Base-by-base conservation (phyloP, 2,113 vertebrate genomes). In the Corydoras sp. region DNA sequence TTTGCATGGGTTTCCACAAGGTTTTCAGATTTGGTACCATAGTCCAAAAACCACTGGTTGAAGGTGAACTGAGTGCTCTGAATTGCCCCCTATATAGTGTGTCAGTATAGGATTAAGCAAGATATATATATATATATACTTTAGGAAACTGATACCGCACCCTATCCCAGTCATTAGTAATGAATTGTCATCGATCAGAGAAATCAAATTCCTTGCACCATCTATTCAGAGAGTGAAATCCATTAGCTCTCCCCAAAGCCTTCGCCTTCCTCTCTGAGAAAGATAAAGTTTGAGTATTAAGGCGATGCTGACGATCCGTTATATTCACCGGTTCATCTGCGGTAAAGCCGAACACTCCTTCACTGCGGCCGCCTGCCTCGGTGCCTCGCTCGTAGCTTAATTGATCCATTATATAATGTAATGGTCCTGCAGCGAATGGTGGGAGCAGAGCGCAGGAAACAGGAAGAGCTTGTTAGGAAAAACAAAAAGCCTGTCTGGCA, bases 401-500 rank as follows among this genome's bases (percentile, higher is more conserved):
- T 68, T 72, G 77, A 68, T 75, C 65, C 15, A 31, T 72, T 72
- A 68, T 53, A 68, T 78, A 74, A 71, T 43, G 59, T 64, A 48
- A 30, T 60, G 13, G 32, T 75, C 55, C 61, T 50, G 53, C 32
- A 6, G 12, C 43, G 58, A 11, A 29, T 56, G 51, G 54, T 53
- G 35, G 18, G 30, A 53, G 56, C 35, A 35, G 12, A 59, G 32
- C 9, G 53, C 7, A 15, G 11, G 32, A 24, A 72, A 75, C 31
- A 15, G 65, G 48, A 68, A 56, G 49, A 60, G 69, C 72, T 69
- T 31, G 62, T 79, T 79, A 69, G 69, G 58, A 61, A 62, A 68
- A 68, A 74, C 65, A 74, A 74, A 74, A 74, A 43, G 65, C 59
- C 65, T 29, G 73, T 64, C 70, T 75, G 15, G 24, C 50, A 10